Percentiles rank a stretch among this genome's conserved stretches.
These are phyloP conservation scores for Lycocerus yunnanus DNA, from an alignment of 2,888 invertebrate species.

Conservation along the genomic window DNA sequence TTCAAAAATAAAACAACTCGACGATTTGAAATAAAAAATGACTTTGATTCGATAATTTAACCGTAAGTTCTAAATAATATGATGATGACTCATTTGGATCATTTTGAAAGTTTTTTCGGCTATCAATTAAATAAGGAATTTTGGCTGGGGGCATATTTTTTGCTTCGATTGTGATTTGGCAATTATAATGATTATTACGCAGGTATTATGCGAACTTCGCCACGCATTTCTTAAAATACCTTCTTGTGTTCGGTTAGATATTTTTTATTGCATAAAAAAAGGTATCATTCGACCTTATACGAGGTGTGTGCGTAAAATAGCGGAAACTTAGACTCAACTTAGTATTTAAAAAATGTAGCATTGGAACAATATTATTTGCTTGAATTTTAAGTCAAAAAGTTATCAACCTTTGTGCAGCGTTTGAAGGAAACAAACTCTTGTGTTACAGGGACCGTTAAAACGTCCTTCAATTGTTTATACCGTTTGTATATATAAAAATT, in stretches of 20 bases:
- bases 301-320: neutral
- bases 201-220: neutral
- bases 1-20: neutral
- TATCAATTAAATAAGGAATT: conserved; percentile 12
- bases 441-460: neutral
- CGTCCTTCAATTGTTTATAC: neutral
- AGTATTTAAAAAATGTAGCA: neutral
- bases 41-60: neutral
- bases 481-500: neutral
- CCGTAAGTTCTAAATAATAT: neutral
- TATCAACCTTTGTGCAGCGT: neutral
- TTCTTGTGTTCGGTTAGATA: neutral
- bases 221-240: neutral
- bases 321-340: neutral
- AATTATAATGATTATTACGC: conserved; percentile 3
- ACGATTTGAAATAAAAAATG: neutral
- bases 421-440: neutral
- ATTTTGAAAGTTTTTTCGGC: conserved; percentile 14
- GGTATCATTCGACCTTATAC: no score
- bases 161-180: neutral
- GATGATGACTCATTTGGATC: conserved; percentile 14
- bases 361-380: neutral
- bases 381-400: neutral
- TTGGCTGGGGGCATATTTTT: conserved; percentile 1
- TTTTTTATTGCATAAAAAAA: neutral